Percentiles rank a stretch among this genome's conserved stretches.
Evolutionary conservation across 2,888 invertebrate species (phyloP).

Genomic region (Protonemura montana): DNA sequence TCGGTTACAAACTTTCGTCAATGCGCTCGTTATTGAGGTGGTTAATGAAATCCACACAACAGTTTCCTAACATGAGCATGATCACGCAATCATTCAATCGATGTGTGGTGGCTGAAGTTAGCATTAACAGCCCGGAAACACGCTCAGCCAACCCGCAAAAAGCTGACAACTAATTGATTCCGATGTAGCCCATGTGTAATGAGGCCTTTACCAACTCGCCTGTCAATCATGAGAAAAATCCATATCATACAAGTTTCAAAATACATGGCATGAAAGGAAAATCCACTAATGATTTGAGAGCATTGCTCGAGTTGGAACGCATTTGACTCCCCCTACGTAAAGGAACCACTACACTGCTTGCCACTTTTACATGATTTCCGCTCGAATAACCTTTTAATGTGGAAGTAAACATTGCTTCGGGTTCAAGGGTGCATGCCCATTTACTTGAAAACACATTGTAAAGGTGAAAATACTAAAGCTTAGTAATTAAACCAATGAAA

Average conservation of each 20-base stretch:
- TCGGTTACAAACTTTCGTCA: not conserved
- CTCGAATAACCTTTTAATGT: no score
- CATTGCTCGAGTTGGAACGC: not conserved
- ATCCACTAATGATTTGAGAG: not conserved
- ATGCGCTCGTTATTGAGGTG: not conserved
- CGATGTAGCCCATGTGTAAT: not conserved
- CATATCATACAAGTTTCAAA: not conserved
- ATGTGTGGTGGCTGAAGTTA: not conserved
- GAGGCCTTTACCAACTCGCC: not conserved
- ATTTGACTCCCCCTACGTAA: not conserved
- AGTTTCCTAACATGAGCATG: not conserved
- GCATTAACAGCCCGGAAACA: not conserved
- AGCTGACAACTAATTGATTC: not conserved
- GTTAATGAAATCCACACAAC: not conserved
- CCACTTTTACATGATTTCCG: no score
- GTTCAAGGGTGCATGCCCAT: no score
- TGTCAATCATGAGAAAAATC: not conserved
- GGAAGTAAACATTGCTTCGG: no score
- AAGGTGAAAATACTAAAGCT: no score
- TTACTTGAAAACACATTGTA: no score
- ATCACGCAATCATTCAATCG: not conserved
- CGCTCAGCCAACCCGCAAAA: not conserved
- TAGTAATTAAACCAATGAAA: no score
- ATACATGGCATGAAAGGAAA: not conserved
- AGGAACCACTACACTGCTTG: no score